phyloP scores from a whole-genome alignment of 1,140 invertebrate genomes.

The Leguminivora glycinivorella region DNA sequence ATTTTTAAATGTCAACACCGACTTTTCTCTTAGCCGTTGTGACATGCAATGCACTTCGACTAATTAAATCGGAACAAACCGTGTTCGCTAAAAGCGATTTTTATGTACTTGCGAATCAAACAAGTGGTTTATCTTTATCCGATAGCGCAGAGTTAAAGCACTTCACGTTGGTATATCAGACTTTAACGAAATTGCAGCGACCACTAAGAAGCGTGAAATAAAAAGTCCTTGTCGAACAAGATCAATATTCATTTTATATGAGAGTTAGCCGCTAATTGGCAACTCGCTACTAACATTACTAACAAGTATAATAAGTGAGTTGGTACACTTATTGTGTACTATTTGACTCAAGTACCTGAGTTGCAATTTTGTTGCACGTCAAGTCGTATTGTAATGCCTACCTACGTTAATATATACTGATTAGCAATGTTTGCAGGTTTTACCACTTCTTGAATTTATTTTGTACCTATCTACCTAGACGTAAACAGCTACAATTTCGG shows the following conservation, averaged over 20 bases:
- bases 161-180: not conserved
- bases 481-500: too few relatives aligned
- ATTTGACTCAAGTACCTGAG: not conserved
- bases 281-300: not conserved
- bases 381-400: not conserved
- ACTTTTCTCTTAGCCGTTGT: not conserved
- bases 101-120: slow-evolving; percentile 2
- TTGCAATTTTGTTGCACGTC: slow-evolving; percentile 4
- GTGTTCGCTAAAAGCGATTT: not conserved
- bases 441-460: too few relatives aligned
- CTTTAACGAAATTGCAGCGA: not conserved
- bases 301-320: not conserved
- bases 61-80: not conserved
- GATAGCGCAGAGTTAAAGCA: not conserved
- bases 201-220: not conserved
- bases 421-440: not conserved
- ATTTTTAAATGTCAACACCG: not conserved
- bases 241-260: slow-evolving; percentile 11
- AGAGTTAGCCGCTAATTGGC: slow-evolving; percentile 2
- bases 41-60: slow-evolving; percentile 4
- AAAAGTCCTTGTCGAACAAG: not conserved
- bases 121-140: slow-evolving; percentile 9
- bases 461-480: too few relatives aligned
- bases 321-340: not conserved
- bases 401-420: not conserved